These are phyloP conservation scores for Melanerpes aurifrons DNA, from an alignment of 2,113 vertebrate species.

Conservation along the genomic window DNA sequence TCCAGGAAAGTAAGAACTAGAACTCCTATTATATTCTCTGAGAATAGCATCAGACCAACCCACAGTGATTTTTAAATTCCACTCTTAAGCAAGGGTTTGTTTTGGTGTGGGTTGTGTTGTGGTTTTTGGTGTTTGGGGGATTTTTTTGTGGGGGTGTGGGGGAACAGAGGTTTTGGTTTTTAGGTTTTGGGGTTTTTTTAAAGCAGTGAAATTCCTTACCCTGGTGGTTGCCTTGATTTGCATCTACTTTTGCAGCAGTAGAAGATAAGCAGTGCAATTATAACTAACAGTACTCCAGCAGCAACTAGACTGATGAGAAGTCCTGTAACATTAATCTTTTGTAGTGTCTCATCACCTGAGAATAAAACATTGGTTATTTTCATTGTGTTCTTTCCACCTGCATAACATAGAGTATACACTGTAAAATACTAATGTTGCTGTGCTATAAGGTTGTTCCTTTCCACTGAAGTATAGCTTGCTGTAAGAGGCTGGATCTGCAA, in stretches of 20 bases:
- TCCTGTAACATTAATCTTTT: conserved; percentile 84
- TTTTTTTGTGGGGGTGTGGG: too few relatives aligned
- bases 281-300: conserved; percentile 82
- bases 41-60: not conserved
- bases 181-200: not conserved
- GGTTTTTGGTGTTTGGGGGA: too few relatives aligned
- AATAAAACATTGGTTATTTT: conserved; percentile 3
- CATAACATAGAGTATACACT: not conserved
- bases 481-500: not conserved
- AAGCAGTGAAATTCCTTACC: conserved; percentile 62
- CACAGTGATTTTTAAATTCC: not conserved
- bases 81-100: not conserved
- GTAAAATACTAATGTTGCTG: not conserved
- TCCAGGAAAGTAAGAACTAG: not conserved
- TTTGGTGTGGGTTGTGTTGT: not conserved
- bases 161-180: too few relatives aligned
- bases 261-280: conserved; percentile 82
- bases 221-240: conserved; percentile 57
- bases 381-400: not conserved
- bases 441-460: not conserved
- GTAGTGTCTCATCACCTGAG: conserved; percentile 65
- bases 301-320: conserved; percentile 89
- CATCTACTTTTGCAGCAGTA: conserved; percentile 83
- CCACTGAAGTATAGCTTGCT: not conserved
- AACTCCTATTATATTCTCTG: not conserved